Evolutionary conservation across 2,888 invertebrate genomes (phyloP).

Genomic region (Lepidonotus clava): DNA sequence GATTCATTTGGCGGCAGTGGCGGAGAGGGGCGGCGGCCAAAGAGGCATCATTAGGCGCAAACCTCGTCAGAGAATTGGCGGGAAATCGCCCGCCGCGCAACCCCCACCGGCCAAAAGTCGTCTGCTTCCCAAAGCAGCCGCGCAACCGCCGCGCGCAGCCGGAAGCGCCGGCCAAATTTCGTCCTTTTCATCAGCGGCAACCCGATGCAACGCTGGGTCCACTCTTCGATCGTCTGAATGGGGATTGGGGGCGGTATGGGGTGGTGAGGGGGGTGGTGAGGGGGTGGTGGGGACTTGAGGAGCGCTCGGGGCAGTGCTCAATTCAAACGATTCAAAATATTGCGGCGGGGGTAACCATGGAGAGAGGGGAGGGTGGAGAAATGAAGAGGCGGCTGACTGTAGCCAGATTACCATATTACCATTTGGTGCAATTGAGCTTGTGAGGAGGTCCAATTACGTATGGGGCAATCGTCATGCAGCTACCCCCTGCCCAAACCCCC

Average conservation of each 20-base stretch:
- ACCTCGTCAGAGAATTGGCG: conserved; percentile 48
- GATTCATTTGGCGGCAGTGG: neutral
- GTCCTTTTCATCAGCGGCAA: conserved; percentile 35
- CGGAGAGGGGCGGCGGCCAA: neutral
- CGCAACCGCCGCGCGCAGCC: neutral
- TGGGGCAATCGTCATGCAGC: neutral
- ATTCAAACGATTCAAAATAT: conserved; percentile 45
- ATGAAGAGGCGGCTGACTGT: conserved; percentile 6
- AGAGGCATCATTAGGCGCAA: conserved; percentile 36
- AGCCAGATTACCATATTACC: conserved; percentile 35
- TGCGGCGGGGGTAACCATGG: neutral
- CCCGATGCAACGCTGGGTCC: conserved; percentile 6
- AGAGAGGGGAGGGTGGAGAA: neutral
- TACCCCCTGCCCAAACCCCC: no score
- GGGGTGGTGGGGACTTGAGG: no score
- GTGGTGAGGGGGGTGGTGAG: no score
- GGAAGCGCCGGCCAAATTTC: conserved; percentile 41
- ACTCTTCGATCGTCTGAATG: no score
- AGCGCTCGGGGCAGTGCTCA: neutral
- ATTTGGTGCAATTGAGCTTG: conserved; percentile 46
- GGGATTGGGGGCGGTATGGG: no score
- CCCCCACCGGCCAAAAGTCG: conserved; percentile 24
- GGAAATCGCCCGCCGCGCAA: conserved; percentile 15
- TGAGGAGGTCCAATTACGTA: conserved; percentile 16
- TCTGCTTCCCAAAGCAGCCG: neutral